Evolutionary conservation across 2,797 vertebrate genomes (phyloP).

Genomic region (Poecilia picta): DNA sequence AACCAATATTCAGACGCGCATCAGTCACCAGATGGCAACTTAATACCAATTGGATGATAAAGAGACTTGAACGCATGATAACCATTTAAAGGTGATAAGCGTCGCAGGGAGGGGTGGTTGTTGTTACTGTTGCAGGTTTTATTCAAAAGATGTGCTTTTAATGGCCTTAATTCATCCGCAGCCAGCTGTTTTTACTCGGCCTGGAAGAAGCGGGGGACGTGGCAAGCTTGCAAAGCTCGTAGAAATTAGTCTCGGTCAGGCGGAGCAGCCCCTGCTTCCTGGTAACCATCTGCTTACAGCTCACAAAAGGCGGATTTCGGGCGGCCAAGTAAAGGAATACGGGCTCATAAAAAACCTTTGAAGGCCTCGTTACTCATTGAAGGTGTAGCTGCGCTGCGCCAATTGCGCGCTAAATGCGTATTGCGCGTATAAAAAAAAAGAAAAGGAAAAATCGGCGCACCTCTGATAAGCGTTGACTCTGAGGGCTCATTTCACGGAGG

Average conservation of each 20-base stretch:
- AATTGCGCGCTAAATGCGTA: too few relatives aligned
- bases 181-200: conserved; percentile 94
- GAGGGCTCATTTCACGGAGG: conserved; percentile 79
- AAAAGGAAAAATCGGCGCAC: conserved; percentile 26
- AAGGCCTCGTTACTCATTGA: conserved; percentile 81
- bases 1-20: neutral
- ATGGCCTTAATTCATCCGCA: conserved; percentile 89
- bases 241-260: conserved; percentile 98
- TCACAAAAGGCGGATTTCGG: conserved; percentile 96
- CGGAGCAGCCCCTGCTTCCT: conserved; percentile 94
- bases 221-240: conserved; percentile 96
- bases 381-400: conserved; percentile 47
- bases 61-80: conserved; percentile 1
- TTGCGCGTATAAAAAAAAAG: conserved; percentile 17
- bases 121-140: conserved; percentile 88
- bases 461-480: conserved; percentile 51
- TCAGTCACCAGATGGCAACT: neutral
- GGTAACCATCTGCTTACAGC: conserved; percentile 98
- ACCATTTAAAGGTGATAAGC: conserved; percentile 15
- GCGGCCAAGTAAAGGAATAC: conserved; percentile 72
- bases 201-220: conserved; percentile 84
- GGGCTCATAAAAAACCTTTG: conserved; percentile 82
- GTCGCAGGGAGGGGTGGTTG: conserved; percentile 64
- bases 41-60: neutral
- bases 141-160: conserved; percentile 88